Conservation (phyloP, 2,888 invertebrate genomes). For the Globia sparganii region DNA sequence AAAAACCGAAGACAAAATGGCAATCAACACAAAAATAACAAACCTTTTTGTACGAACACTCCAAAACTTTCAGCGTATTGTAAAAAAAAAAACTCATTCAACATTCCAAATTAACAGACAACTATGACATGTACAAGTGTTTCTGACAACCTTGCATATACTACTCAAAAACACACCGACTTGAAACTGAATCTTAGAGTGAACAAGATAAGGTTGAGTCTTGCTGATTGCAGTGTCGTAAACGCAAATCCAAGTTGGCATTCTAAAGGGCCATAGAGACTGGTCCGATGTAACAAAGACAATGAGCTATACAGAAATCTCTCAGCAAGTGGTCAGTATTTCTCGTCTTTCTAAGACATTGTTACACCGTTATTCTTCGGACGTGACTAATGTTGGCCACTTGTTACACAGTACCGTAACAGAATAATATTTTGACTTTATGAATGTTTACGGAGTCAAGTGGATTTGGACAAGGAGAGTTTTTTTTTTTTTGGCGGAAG, state of each 20-base stretch:
- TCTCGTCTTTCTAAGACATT: conserved; percentile 75
- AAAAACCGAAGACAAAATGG: conserved; percentile 77
- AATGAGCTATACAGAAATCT: conserved; percentile 85
- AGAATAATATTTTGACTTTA: conserved; percentile 56
- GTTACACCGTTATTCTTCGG: conserved; percentile 77
- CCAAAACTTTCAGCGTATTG: conserved; percentile 82
- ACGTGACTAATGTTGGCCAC: conserved; percentile 74
- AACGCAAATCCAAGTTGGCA: conserved; percentile 66
- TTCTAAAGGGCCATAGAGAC: conserved; percentile 80
- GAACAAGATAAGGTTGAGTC: conserved; percentile 63
- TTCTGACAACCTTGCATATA: conserved; percentile 72
- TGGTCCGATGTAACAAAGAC: conserved; percentile 83
- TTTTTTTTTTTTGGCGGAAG: conserved; percentile 5
- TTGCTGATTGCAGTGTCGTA: conserved; percentile 38
- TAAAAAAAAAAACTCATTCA: conserved; percentile 75
- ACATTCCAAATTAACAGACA: conserved; percentile 88
- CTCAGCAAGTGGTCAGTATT: conserved; percentile 86
- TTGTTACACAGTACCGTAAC: conserved; percentile 63
- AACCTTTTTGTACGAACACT: conserved; percentile 71
- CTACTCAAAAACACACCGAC: background rate
- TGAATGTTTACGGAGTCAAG: conserved; percentile 62
- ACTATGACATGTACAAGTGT: conserved; percentile 89
- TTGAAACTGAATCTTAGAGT: conserved; percentile 58
- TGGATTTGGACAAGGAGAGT: conserved; percentile 16
- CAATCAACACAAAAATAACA: conserved; percentile 79